Conservation (phyloP, 2,113 vertebrate genomes). For the Corythoichthys intestinalis region DNA sequence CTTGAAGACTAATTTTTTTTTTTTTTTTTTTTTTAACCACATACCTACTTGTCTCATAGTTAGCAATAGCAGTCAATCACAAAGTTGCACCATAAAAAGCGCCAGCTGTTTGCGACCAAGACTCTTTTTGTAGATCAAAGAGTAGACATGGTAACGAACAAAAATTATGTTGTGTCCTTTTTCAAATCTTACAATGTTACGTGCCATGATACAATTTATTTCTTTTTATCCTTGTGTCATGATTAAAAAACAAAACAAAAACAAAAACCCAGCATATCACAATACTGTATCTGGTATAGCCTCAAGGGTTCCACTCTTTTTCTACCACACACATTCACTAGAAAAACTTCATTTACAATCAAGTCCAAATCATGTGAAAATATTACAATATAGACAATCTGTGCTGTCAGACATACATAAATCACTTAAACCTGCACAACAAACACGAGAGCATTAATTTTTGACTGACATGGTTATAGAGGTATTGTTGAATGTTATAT, state of each 20-base stretch:
- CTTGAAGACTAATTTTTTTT: too few relatives aligned
- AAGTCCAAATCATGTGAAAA: slow-evolving; percentile 36
- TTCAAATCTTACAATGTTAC: not conserved
- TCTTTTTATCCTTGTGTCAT: not conserved
- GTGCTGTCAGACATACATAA: slow-evolving; percentile 1
- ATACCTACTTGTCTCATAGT: not conserved
- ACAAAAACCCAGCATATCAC: not conserved
- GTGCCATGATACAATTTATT: not conserved
- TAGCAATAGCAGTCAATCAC: slow-evolving; percentile 13
- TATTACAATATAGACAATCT: slow-evolving; percentile 45
- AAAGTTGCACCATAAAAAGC: slow-evolving; percentile 6
- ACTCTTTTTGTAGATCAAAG: not conserved
- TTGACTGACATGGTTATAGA: not conserved
- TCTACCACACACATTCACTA: slow-evolving; percentile 1
- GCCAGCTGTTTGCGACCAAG: not conserved
- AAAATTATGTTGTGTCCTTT: not conserved
- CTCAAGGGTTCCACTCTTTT: not conserved
- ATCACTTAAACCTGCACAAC: not conserved
- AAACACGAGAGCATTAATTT: not conserved
- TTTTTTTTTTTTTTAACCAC: not conserved
- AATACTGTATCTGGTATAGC: not conserved
- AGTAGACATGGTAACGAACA: not conserved
- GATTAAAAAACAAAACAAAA: not conserved
- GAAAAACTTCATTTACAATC: slow-evolving; percentile 43
- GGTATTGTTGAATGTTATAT: not conserved